Evolutionary conservation across 2,888 invertebrate genomes (phyloP).

Genomic region (Coenonympha arcania): DNA sequence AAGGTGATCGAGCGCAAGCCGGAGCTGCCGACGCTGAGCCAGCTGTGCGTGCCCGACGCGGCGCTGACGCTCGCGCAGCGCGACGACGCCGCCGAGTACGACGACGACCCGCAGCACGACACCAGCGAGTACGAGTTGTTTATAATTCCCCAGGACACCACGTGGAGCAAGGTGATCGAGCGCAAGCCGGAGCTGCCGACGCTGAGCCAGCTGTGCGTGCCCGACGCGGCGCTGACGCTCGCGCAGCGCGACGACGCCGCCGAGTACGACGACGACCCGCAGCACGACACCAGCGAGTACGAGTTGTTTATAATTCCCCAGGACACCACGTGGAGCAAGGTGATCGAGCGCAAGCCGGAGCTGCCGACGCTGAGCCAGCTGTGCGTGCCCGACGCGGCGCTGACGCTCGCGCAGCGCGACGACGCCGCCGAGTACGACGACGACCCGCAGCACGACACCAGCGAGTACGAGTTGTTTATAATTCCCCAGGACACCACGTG

Average conservation of each 20-base stretch:
- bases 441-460: constrained; percentile 83
- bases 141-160: constrained; percentile 38
- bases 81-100: constrained; percentile 96
- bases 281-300: constrained; percentile 80
- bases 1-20: constrained; percentile 34
- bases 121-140: too few relatives aligned
- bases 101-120: constrained; percentile 86
- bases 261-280: constrained; percentile 91
- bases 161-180: constrained; percentile 34
- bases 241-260: constrained; percentile 94
- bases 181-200: constrained; percentile 25
- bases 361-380: constrained; percentile 51
- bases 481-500: constrained; percentile 37
- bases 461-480: too few relatives aligned
- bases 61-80: constrained; percentile 82
- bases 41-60: constrained; percentile 71
- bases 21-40: constrained; percentile 38
- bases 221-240: constrained; percentile 77
- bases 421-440: constrained; percentile 97
- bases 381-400: constrained; percentile 70
- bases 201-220: constrained; percentile 66
- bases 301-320: too few relatives aligned
- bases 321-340: constrained; percentile 40
- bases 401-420: constrained; percentile 86
- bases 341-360: constrained; percentile 30